Evolutionary conservation across 2,797 vertebrate species (phyloP).

Genomic region (Oreochromis grahami): DNA sequence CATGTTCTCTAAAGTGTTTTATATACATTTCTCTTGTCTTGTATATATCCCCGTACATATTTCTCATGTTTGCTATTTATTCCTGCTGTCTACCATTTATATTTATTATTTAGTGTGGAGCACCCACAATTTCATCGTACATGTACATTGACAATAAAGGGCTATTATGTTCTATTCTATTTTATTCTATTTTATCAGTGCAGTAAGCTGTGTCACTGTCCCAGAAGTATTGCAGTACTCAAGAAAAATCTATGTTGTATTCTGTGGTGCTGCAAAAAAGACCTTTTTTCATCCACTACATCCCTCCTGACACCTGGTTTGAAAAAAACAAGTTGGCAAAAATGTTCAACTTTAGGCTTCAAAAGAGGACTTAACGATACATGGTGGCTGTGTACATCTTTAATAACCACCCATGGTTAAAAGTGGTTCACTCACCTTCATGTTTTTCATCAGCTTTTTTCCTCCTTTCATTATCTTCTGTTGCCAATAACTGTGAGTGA

Average conservation of each 20-base stretch:
- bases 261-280: background rate
- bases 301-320: background rate
- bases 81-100: background rate
- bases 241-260: background rate
- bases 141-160: accelerated
- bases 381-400: background rate
- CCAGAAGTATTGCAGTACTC: background rate
- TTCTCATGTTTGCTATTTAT: background rate
- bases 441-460: background rate
- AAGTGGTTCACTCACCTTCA: background rate
- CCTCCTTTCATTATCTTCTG: background rate
- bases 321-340: background rate
- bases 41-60: background rate
- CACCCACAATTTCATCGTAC: accelerated
- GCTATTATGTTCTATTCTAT: background rate
- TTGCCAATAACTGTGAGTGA: background rate
- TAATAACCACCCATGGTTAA: background rate
- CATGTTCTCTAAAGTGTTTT: background rate
- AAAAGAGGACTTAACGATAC: background rate
- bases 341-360: background rate
- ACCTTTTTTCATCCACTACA: background rate
- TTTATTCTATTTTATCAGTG: background rate
- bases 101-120: background rate
- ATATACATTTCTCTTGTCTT: background rate
- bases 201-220: background rate